phyloP scores from a whole-genome alignment of 2,797 vertebrate genomes.

The Miichthys miiuy region DNA sequence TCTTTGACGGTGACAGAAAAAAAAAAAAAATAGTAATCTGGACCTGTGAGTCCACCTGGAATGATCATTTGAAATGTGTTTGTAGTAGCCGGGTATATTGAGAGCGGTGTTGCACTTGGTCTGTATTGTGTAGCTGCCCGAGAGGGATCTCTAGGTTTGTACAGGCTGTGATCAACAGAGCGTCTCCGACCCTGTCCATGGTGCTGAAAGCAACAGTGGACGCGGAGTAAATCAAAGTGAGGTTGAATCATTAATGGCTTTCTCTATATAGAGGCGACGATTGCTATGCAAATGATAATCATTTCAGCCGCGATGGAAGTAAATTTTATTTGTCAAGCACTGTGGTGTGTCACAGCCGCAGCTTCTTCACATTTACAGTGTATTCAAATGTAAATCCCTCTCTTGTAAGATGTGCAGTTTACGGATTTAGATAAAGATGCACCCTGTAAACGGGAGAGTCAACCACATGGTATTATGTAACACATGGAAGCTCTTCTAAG shows the following conservation, averaged over 20 bases:
- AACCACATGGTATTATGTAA: slow-evolving; percentile 27
- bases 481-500: background rate
- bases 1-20: background rate
- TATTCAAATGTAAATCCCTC: slow-evolving; percentile 24
- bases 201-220: slow-evolving; percentile 79
- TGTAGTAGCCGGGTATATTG: slow-evolving; percentile 32
- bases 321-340: slow-evolving; percentile 11
- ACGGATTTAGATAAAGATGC: slow-evolving; percentile 12
- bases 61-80: slow-evolving; percentile 10
- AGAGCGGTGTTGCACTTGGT: slow-evolving; percentile 36
- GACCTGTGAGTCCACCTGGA: slow-evolving; percentile 7
- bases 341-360: background rate
- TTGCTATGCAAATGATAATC: slow-evolving; percentile 30
- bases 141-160: slow-evolving; percentile 53
- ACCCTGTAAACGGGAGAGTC: background rate
- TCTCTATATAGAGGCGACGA: slow-evolving; percentile 22
- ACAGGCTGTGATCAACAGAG: slow-evolving; percentile 57
- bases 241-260: slow-evolving; percentile 50
- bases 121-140: slow-evolving; percentile 45
- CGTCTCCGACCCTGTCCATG: slow-evolving; percentile 71
- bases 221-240: slow-evolving; percentile 59
- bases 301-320: background rate
- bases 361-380: slow-evolving; percentile 4
- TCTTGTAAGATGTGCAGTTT: slow-evolving; percentile 16
- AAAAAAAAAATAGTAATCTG: background rate